Percentiles rank a stretch among this genome's conserved stretches.
Evolutionary conservation across 2,797 vertebrate species (phyloP).

Genomic region (Somateria mollissima): DNA sequence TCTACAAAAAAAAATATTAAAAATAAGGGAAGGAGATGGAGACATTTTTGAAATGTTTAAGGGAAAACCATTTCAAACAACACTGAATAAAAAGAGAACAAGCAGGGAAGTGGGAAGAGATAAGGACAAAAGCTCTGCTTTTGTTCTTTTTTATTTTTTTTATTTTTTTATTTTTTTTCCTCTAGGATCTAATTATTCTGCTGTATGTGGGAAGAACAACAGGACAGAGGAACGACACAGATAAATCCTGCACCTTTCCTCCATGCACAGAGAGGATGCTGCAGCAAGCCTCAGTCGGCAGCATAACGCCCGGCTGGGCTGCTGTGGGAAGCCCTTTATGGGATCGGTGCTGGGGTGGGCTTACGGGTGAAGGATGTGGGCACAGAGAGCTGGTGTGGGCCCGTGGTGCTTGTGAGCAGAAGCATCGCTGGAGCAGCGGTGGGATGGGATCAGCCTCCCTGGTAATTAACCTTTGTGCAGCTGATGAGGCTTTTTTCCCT

Average conservation of each 20-base stretch:
- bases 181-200: background rate
- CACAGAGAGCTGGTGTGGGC: background rate
- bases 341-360: accelerated
- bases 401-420: accelerated
- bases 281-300: accelerated
- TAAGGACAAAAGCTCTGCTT: background rate
- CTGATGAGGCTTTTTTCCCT: background rate
- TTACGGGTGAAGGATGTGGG: accelerated
- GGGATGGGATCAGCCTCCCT: background rate
- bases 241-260: background rate
- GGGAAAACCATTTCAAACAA: background rate
- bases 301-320: accelerated
- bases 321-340: background rate
- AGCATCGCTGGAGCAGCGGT: accelerated
- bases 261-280: background rate
- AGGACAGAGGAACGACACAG: background rate
- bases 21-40: background rate
- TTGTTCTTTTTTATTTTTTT: background rate
- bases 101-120: background rate
- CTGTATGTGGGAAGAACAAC: background rate
- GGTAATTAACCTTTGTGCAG: background rate
- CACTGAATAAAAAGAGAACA: background rate
- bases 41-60: background rate
- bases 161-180: background rate
- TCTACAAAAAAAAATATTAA: background rate